Evolutionary conservation across 2,113 vertebrate species (phyloP).

Genomic region (Grantiella picta): DNA sequence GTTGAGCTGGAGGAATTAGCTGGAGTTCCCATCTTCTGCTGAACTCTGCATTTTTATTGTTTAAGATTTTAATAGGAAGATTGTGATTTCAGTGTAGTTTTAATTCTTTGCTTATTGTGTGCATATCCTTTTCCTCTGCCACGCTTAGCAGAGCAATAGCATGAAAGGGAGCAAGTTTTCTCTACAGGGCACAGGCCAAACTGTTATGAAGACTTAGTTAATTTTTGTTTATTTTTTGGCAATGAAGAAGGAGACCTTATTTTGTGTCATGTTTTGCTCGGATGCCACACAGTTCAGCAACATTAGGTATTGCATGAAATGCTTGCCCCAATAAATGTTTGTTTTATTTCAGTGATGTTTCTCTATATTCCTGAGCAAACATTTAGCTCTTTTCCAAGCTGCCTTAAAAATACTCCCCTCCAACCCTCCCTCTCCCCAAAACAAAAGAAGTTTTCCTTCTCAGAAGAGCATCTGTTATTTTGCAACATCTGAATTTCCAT

Average conservation of each 20-base stretch:
- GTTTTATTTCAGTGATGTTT: not conserved
- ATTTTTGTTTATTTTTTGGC: not conserved
- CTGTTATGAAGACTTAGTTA: not conserved
- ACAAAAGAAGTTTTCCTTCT: conserved; percentile 50
- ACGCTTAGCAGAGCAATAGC: not conserved
- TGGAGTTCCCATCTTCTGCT: not conserved
- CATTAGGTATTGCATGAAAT: not conserved
- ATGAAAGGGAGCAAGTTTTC: not conserved
- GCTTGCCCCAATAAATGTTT: not conserved
- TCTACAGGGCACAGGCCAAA: not conserved
- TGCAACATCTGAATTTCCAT: conserved; percentile 66
- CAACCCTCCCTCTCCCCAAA: not conserved
- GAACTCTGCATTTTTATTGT: not conserved
- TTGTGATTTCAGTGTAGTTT: not conserved
- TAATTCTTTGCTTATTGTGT: not conserved
- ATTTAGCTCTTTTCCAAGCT: conserved; percentile 22
- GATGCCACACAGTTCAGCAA: not conserved
- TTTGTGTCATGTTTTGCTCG: not conserved
- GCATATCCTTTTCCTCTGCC: not conserved
- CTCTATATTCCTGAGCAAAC: not conserved
- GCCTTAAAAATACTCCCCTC: not conserved
- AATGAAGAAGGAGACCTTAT: not conserved
- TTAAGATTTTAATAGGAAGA: not conserved
- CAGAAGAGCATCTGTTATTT: conserved; percentile 67
- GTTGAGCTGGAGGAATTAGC: not conserved